Evolutionary conservation across 2,888 invertebrate species (phyloP).

Genomic region (Chrysomela aeneicollis): DNA sequence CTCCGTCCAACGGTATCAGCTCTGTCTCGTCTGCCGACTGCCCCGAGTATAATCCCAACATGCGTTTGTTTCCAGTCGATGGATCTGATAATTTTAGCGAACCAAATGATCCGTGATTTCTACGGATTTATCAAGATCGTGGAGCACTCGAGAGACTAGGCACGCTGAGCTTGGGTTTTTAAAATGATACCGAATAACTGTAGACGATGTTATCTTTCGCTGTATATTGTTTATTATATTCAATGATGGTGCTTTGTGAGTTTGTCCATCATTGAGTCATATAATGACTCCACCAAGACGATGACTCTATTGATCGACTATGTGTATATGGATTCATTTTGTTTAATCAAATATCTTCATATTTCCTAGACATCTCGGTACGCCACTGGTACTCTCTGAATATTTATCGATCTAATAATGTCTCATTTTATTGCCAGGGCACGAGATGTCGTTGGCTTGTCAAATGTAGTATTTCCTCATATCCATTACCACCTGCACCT

Average conservation of each 20-base stretch:
- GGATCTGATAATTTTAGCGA: slow-evolving; percentile 40
- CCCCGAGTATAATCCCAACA: slow-evolving; percentile 38
- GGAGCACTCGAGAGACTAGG: slow-evolving; percentile 4
- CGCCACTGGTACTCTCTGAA: slow-evolving; percentile 25
- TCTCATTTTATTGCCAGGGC: slow-evolving; percentile 36
- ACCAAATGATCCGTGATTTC: slow-evolving; percentile 40
- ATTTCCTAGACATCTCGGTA: not conserved
- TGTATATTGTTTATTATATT: slow-evolving; percentile 28
- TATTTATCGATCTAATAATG: slow-evolving; percentile 38
- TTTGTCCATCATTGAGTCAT: slow-evolving; percentile 21
- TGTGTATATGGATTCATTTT: no score
- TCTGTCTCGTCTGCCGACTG: slow-evolving; percentile 20
- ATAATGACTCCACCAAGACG: slow-evolving; percentile 15
- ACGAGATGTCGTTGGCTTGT: slow-evolving; percentile 34
- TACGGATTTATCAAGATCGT: slow-evolving; percentile 32
- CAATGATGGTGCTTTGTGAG: slow-evolving; percentile 13
- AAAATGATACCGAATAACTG: slow-evolving; percentile 30
- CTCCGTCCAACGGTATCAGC: not conserved
- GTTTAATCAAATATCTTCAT: no score
- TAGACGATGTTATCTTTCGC: slow-evolving; percentile 26
- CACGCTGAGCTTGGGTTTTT: slow-evolving; percentile 20
- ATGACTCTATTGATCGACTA: not conserved
- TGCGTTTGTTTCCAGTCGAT: slow-evolving; percentile 35
- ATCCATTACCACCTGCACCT: slow-evolving; percentile 38
- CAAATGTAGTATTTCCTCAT: slow-evolving; percentile 37